These are phyloP conservation scores for Tauraco hartlaubi DNA, from an alignment of 2,797 vertebrate genomes.

Conservation along the genomic window DNA sequence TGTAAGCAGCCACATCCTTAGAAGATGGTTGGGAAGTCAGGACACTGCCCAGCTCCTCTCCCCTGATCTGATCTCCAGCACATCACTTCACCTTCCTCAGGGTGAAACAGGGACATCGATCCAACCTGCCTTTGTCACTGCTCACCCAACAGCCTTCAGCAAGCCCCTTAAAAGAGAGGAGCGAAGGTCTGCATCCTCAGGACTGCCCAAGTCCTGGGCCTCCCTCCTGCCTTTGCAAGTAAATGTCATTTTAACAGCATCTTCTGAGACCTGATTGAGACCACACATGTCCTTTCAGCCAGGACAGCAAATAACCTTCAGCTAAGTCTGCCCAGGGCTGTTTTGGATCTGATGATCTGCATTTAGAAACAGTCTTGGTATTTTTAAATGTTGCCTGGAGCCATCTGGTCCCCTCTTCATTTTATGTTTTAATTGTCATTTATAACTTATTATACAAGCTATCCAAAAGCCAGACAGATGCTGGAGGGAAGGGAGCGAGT, in stretches of 20 bases:
- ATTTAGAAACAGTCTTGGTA: constrained; percentile 52
- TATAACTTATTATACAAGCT: constrained; percentile 24
- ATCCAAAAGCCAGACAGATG: constrained; percentile 37
- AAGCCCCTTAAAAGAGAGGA: neutral
- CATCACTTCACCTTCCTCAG: neutral
- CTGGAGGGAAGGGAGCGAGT: neutral
- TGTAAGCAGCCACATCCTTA: neutral
- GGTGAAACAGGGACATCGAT: neutral
- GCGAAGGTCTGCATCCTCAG: neutral
- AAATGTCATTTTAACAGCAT: neutral
- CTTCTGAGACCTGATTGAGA: neutral
- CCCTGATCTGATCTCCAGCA: neutral
- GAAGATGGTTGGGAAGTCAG: neutral
- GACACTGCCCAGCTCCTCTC: neutral
- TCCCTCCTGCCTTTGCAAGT: neutral
- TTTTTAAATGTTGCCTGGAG: constrained; percentile 60
- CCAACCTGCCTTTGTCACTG: neutral
- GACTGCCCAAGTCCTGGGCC: neutral
- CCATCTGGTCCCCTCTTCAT: constrained; percentile 37
- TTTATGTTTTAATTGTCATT: constrained; percentile 53
- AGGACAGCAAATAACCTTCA: constrained; percentile 47
- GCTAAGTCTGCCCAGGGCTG: constrained; percentile 25
- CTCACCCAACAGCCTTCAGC: neutral
- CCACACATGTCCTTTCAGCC: constrained; percentile 18
- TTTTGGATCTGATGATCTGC: constrained; percentile 24